Evolutionary conservation across 2,888 invertebrate species (phyloP).

Genomic region (Leptothorax acervorum): DNA sequence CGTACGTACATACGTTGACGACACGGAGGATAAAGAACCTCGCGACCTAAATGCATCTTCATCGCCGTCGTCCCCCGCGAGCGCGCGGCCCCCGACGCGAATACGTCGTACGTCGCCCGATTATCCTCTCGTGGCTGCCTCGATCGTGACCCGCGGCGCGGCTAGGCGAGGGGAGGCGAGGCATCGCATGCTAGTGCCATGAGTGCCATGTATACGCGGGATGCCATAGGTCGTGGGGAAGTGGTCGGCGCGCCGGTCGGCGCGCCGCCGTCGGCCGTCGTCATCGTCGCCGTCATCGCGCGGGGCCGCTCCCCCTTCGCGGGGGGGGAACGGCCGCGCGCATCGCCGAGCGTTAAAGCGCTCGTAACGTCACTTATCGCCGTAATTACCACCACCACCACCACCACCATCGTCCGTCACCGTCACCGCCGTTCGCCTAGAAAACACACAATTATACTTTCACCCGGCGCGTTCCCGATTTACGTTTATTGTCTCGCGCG

Average conservation of each 20-base stretch:
- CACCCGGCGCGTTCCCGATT: constrained; percentile 37
- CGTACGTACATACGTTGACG: not conserved
- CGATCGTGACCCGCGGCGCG: not conserved
- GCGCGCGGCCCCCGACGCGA: not conserved
- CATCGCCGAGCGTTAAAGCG: constrained; percentile 16
- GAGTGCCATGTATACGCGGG: constrained; percentile 22
- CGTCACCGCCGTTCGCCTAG: not conserved
- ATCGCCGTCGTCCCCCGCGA: not conserved
- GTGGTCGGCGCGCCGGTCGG: not conserved
- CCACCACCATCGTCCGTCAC: not conserved
- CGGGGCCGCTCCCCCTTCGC: constrained; percentile 27
- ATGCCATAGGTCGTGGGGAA: constrained; percentile 43
- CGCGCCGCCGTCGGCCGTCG: not conserved
- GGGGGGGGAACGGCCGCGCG: constrained; percentile 11
- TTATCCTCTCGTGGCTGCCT: constrained; percentile 11
- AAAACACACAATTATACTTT: constrained; percentile 32
- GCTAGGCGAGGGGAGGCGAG: not conserved
- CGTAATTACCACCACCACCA: not conserved
- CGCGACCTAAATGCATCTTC: not conserved
- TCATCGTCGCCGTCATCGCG: not conserved
- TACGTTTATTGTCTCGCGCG: constrained; percentile 30
- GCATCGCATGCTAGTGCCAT: not conserved
- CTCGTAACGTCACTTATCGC: constrained; percentile 30
- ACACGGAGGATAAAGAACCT: not conserved
- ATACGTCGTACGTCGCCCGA: constrained; percentile 12